Evolutionary conservation across 2,888 invertebrate species (phyloP).

Genomic region (Drosophila kokeensis): DNA sequence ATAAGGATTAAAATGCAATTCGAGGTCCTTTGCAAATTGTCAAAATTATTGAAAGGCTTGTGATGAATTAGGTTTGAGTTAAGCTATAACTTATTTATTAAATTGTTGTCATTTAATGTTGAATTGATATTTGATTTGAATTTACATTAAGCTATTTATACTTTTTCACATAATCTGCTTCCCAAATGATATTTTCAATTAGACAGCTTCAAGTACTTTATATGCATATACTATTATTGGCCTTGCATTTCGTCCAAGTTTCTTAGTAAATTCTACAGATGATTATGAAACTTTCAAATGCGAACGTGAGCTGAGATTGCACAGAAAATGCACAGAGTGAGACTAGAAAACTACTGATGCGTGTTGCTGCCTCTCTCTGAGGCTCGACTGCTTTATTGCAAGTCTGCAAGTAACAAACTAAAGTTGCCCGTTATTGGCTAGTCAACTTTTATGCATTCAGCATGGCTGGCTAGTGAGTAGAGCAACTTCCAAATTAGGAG

Average conservation of each 20-base stretch:
- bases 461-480: constrained; percentile 7
- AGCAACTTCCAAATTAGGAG: constrained; percentile 46
- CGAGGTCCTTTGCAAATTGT: not conserved
- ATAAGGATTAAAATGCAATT: not conserved
- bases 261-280: constrained; percentile 51
- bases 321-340: not conserved
- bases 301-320: constrained; percentile 53
- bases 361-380: constrained; percentile 1
- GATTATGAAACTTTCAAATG: constrained; percentile 65
- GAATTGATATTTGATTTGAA: not conserved
- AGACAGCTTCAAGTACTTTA: not conserved
- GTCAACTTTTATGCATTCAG: constrained; percentile 33
- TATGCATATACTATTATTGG: constrained; percentile 19
- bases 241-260: constrained; percentile 48
- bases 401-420: constrained; percentile 3
- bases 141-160: not conserved
- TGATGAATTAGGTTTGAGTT: not conserved
- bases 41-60: not conserved
- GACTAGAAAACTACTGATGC: constrained; percentile 18
- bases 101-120: not conserved
- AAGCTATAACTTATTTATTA: no score
- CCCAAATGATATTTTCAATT: not conserved
- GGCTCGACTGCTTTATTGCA: constrained; percentile 45
- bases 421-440: constrained; percentile 23
- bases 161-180: not conserved